Evolutionary conservation across 2,888 invertebrate species (phyloP), one percentile per base, ranked within the genome.

Genomic region (Pollenia labialis): DNA sequence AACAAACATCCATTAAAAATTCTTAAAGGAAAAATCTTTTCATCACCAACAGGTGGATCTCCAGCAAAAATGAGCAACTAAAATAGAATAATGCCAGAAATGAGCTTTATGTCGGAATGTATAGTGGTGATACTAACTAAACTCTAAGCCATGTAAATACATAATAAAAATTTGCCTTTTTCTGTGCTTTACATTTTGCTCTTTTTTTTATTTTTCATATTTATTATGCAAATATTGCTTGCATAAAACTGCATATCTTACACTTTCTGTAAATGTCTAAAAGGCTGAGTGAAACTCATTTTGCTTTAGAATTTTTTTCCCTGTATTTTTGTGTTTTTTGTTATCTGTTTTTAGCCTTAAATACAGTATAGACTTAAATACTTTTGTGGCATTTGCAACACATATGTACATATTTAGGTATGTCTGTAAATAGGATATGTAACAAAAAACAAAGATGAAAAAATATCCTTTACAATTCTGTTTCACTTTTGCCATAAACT

Each of bases 211-310:
- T 48, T 62, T 62, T 56, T 56, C 72, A 72, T 72, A 64, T 72
- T 64, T 72, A 81, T 72, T 54, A 76, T 82, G 68, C 75, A 82
- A 69, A 76, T 77, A 77, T 71, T 87, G 83, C 81, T 87, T 83
- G 86, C 86, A 83, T 83, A 83, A 76, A 77, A 81, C 68, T 77
- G 84, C 84, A 87, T 68, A 87, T 77, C 80, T 72, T 81, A 81
- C 81, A 71, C 72, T 83, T 72, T 58, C 76, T 68, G 50, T 14
- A 71, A 76, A 56, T 66, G 42, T 84, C 72, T 66, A 79, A 77
- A 84, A 72, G 77, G 83, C 62, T 66, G 50, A 58, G 18, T 50
- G 12, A 68, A 66, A 60, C 75, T 82, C 44, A 69, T 75, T 75
- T 82, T 46, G 50, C 60, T 76, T 82, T 50, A 74, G 58, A 48